These are phyloP conservation scores for Pasiphila rectangulata DNA, from an alignment of 2,888 invertebrate species.

Conservation along the genomic window DNA sequence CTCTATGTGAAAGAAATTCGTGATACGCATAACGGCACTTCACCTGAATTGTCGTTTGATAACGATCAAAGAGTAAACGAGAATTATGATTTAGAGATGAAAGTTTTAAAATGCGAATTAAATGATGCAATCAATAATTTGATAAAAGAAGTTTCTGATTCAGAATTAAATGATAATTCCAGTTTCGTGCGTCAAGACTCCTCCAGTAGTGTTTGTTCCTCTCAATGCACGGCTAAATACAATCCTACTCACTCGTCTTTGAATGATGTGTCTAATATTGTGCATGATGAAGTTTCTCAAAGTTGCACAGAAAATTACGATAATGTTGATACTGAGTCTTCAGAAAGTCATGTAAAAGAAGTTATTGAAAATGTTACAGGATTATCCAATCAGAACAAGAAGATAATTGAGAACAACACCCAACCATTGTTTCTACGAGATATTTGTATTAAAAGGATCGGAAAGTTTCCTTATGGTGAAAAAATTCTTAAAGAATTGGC, in stretches of 20 bases:
- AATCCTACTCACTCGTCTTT: slow-evolving; percentile 82
- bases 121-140: slow-evolving; percentile 73
- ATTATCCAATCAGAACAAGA: slow-evolving; percentile 38
- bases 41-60: slow-evolving; percentile 10
- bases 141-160: slow-evolving; percentile 70
- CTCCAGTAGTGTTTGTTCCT: slow-evolving; percentile 83
- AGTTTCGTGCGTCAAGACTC: slow-evolving; percentile 80
- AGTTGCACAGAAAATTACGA: slow-evolving; percentile 40
- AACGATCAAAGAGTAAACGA: slow-evolving; percentile 30
- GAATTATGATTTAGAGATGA: slow-evolving; percentile 63
- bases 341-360: slow-evolving; percentile 65
- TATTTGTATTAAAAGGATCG: slow-evolving; percentile 83
- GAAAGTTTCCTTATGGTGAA: slow-evolving; percentile 85
- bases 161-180: slow-evolving; percentile 51
- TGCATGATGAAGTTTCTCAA: slow-evolving; percentile 66
- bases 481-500: slow-evolving; percentile 86
- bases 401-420: slow-evolving; percentile 22
- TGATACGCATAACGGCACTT: slow-evolving; percentile 31
- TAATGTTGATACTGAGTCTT: slow-evolving; percentile 33
- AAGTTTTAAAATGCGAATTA: slow-evolving; percentile 70
- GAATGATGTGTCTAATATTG: slow-evolving; percentile 80
- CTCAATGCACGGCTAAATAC: slow-evolving; percentile 86
- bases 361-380: slow-evolving; percentile 68
- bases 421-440: slow-evolving; percentile 81
- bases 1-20: slow-evolving; percentile 64